phyloP scores from a whole-genome alignment of 2,888 invertebrate genomes.

The Nysson spinosus region DNA sequence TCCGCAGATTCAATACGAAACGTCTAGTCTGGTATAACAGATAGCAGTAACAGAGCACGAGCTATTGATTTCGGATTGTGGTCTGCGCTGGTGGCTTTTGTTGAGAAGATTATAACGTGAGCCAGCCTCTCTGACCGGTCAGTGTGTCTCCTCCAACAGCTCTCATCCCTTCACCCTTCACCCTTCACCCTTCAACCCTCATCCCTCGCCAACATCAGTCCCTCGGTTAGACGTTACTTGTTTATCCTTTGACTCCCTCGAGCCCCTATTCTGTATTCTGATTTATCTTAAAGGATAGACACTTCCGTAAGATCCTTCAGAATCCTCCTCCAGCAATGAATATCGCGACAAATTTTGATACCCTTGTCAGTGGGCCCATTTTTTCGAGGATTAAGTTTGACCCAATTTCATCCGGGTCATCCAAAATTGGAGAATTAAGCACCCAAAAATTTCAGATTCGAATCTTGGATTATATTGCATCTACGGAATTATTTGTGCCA shows the following conservation, averaged over 20 bases:
- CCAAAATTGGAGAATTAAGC: too few species aligned
- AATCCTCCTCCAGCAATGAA: too few species aligned
- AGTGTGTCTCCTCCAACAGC: slow-evolving; percentile 10
- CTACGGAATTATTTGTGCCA: too few species aligned
- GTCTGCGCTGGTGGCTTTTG: slow-evolving; percentile 63
- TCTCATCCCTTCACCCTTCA: neutral
- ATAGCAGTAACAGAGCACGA: slow-evolving; percentile 66
- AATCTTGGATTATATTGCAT: too few species aligned
- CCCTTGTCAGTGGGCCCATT: too few species aligned
- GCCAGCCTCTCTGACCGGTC: slow-evolving; percentile 18
- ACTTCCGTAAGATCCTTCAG: too few species aligned
- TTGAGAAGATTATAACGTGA: slow-evolving; percentile 66
- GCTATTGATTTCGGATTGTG: slow-evolving; percentile 72
- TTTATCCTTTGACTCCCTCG: neutral
- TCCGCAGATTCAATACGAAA: slow-evolving; percentile 29
- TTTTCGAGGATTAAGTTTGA: too few species aligned
- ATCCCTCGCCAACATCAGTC: neutral
- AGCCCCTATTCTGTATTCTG: neutral
- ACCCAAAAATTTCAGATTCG: too few species aligned
- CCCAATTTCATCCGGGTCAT: too few species aligned
- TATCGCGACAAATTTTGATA: too few species aligned
- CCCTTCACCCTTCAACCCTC: neutral
- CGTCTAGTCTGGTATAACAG: slow-evolving; percentile 45
- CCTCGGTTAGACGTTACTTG: slow-evolving; percentile 2
- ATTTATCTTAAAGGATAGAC: neutral